Conservation (phyloP, 1,140 invertebrate genomes). For the Tetramorium alpestre region DNA sequence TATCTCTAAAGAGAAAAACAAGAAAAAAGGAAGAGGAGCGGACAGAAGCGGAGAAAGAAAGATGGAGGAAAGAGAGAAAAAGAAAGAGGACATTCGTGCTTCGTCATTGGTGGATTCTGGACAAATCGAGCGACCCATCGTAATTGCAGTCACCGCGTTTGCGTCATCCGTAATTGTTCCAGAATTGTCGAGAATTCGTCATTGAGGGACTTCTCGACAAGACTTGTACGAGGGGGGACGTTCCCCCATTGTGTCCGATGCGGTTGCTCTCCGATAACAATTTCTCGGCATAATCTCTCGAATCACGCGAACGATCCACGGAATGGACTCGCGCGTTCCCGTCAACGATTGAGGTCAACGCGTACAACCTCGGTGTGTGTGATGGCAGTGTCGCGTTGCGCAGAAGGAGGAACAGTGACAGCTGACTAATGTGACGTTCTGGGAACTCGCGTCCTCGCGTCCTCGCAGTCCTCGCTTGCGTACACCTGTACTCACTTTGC, state of each 20-base stretch:
- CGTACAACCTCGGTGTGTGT: background rate
- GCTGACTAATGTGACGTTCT: conserved; percentile 18
- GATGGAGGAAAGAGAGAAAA: too few relatives aligned
- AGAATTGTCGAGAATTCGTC: background rate
- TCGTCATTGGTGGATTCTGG: conserved; percentile 6
- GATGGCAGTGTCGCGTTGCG: background rate
- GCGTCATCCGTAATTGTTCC: background rate
- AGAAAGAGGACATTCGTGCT: background rate
- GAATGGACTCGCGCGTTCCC: background rate
- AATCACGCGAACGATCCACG: background rate
- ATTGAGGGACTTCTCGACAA: background rate
- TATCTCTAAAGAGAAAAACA: too few relatives aligned
- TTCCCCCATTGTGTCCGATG: background rate
- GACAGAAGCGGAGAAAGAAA: too few relatives aligned
- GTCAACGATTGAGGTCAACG: background rate
- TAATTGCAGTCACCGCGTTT: background rate
- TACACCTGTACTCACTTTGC: conserved; percentile 45
- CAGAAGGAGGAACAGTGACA: background rate
- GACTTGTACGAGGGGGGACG: background rate
- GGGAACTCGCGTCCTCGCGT: background rate
- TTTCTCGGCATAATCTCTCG: background rate
- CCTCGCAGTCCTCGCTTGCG: conserved; percentile 2
- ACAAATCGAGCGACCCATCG: background rate
- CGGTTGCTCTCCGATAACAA: background rate
- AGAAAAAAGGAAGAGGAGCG: too few relatives aligned